Evolutionary conservation across 64 coral and sea anemone genomes (phyloP).

Genomic region (Catalaphyllia jardinei): DNA sequence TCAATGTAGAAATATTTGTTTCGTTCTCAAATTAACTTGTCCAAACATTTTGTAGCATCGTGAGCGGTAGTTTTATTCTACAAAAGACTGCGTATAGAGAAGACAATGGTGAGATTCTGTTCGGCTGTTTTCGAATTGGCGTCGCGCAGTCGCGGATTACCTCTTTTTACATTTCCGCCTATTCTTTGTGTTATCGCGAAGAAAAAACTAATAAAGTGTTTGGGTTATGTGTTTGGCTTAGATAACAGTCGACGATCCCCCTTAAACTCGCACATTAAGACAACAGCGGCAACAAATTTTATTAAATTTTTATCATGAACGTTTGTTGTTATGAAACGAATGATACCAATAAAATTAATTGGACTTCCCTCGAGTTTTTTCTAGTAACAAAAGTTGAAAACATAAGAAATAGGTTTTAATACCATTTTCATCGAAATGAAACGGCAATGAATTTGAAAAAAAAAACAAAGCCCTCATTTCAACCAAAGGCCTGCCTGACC

Average conservation of each 20-base stretch:
- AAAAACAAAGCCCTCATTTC: no score
- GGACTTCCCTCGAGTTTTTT: neutral
- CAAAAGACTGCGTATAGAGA: neutral
- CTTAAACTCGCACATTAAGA: neutral
- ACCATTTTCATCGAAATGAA: no score
- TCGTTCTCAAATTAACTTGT: no score
- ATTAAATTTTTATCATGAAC: neutral
- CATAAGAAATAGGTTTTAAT: no score
- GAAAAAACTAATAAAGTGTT: slow-evolving; percentile 20
- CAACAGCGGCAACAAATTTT: neutral
- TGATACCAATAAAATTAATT: slow-evolving; percentile 16
- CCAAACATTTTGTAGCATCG: no score
- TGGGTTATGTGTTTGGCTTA: neutral
- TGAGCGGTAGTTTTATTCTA: no score
- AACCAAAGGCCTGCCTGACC: no score
- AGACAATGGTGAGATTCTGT: slow-evolving; percentile 21
- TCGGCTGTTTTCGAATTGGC: slow-evolving; percentile 15
- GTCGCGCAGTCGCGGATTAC: neutral
- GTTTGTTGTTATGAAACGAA: neutral
- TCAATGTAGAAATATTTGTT: no score
- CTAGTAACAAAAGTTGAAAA: no score
- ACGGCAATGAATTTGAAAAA: no score
- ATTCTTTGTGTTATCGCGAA: neutral
- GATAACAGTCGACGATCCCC: neutral
- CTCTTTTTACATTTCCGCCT: neutral